These are phyloP conservation scores for Crossaster papposus DNA, from an alignment of 53 echinoderm and acorn worm species.

Conservation along the genomic window DNA sequence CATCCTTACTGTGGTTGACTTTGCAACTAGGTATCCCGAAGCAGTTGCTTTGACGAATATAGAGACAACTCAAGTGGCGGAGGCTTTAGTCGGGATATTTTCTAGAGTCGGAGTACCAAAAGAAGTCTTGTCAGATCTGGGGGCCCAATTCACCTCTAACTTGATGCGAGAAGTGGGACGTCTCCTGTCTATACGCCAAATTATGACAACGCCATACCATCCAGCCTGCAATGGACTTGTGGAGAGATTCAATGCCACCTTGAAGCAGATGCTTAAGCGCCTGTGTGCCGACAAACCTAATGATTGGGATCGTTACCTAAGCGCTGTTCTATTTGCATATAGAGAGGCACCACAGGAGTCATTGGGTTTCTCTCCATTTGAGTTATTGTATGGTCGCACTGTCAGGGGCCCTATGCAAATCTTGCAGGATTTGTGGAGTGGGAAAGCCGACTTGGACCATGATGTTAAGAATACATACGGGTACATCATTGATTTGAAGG, in stretches of 20 bases:
- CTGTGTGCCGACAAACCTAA: conserved; percentile 63
- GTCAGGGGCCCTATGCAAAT: conserved; percentile 68
- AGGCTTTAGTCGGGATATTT: conserved; percentile 60
- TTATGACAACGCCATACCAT: conserved; percentile 59
- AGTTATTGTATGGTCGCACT: conserved; percentile 60
- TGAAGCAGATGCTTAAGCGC: conserved; percentile 56
- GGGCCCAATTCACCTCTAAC: conserved; percentile 57
- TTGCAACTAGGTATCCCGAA: conserved; percentile 61
- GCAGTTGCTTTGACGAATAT: conserved; percentile 55
- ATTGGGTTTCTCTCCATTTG: conserved; percentile 69
- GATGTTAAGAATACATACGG: conserved; percentile 54
- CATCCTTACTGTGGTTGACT: conserved; percentile 59
- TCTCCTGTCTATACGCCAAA: conserved; percentile 42
- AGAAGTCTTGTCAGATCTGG: conserved; percentile 65
- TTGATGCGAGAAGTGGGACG: conserved; percentile 65
- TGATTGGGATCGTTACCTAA: conserved; percentile 62
- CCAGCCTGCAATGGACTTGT: conserved; percentile 65
- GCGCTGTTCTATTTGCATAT: conserved; percentile 54
- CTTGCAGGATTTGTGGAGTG: conserved; percentile 57
- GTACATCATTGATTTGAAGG: conserved; percentile 59
- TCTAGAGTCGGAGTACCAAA: conserved; percentile 63
- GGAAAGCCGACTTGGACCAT: neutral
- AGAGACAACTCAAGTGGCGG: conserved; percentile 43
- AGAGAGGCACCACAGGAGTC: conserved; percentile 61
- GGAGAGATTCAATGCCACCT: conserved; percentile 61